These are phyloP conservation scores for Lasiurus borealis DNA, from an alignment of 2,113 vertebrate species.

Conservation along the genomic window DNA sequence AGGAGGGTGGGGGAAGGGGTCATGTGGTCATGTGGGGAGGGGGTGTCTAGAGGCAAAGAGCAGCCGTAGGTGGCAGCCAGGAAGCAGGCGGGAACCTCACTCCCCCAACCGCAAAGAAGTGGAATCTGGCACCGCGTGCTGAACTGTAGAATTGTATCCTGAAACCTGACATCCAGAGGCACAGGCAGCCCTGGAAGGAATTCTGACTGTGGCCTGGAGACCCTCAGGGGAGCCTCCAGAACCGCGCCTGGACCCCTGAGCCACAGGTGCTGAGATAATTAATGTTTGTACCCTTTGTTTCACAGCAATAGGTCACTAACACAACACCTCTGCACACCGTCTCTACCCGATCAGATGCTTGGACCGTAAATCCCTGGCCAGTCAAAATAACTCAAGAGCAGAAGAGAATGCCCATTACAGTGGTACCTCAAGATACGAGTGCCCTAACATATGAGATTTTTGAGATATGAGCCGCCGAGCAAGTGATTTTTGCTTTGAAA, in stretches of 20 bases:
- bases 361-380: not conserved
- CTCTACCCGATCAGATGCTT: not conserved
- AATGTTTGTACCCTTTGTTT: no score
- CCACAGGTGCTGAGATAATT: not conserved
- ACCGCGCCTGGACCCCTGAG: not conserved
- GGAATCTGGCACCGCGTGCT: not conserved
- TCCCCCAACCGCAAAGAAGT: not conserved
- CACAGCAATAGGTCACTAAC: no score
- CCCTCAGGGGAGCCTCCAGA: not conserved
- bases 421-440: no score
- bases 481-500: no score
- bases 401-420: not conserved
- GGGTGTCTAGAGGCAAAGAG: not conserved
- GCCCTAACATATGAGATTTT: no score
- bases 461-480: no score
- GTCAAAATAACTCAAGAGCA: not conserved
- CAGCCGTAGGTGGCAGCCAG: no score
- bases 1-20: not conserved
- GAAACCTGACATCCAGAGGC: not conserved
- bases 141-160: no score
- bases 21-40: accelerated
- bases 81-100: not conserved
- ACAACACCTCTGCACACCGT: not conserved
- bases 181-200: not conserved
- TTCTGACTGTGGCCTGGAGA: not conserved